Evolutionary conservation across 64 coral and sea anemone genomes (phyloP).

Genomic region (Actinia equina): DNA sequence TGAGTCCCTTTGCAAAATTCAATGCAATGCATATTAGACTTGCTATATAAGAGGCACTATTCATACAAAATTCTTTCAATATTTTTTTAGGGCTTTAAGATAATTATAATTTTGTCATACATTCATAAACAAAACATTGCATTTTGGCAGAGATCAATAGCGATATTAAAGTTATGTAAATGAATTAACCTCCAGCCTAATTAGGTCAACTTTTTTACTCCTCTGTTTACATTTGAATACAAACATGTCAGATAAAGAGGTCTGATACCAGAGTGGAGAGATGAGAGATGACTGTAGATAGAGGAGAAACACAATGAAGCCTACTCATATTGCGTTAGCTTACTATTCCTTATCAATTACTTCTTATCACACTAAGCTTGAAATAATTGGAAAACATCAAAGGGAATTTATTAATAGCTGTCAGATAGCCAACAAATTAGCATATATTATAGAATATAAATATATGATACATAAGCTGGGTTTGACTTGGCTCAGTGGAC

Average conservation of each 20-base stretch:
- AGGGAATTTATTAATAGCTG: background rate
- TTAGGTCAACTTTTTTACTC: conserved; percentile 6
- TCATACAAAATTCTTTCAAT: too few species aligned
- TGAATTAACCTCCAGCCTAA: background rate
- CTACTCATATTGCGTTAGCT: background rate
- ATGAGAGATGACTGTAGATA: background rate
- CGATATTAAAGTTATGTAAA: background rate
- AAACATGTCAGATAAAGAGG: background rate
- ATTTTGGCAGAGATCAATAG: background rate
- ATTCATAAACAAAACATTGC: background rate
- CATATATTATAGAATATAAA: background rate
- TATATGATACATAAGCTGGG: background rate
- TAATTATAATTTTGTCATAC: background rate
- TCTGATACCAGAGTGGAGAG: background rate
- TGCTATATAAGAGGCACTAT: too few species aligned
- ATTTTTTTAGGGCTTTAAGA: background rate
- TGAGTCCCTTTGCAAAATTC: too few species aligned
- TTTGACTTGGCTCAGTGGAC: background rate
- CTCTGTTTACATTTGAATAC: background rate
- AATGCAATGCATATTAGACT: too few species aligned
- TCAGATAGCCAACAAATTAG: background rate
- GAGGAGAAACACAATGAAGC: background rate
- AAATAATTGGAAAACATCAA: background rate
- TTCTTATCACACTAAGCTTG: background rate
- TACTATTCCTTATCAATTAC: background rate